Evolutionary conservation across 2,888 invertebrate species (phyloP).

Genomic region (Entomobrya proxima): DNA sequence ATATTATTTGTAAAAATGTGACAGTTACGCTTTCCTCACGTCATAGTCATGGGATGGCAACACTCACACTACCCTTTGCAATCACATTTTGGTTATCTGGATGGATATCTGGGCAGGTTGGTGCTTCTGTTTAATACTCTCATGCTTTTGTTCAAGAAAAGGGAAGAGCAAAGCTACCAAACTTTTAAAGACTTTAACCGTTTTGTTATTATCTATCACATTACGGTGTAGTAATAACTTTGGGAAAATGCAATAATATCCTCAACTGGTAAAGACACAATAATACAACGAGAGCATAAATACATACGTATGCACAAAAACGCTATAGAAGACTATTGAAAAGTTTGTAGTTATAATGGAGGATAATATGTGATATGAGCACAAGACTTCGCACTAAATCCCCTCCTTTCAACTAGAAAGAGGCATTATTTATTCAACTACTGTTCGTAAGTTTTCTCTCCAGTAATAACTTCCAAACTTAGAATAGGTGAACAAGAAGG

Average conservation of each 20-base stretch:
- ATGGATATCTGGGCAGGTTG: background rate
- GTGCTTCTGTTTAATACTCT: background rate
- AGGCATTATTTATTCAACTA: slow-evolving; percentile 56
- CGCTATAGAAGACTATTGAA: background rate
- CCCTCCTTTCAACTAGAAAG: slow-evolving; percentile 50
- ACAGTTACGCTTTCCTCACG: slow-evolving; percentile 54
- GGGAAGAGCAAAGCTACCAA: slow-evolving; percentile 3
- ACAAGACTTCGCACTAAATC: slow-evolving; percentile 35
- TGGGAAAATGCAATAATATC: slow-evolving; percentile 22
- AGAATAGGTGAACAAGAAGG: slow-evolving; percentile 10
- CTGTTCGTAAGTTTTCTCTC: slow-evolving; percentile 38
- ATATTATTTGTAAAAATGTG: slow-evolving; percentile 41
- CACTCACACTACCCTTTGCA: background rate
- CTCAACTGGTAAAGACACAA: background rate
- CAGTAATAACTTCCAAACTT: slow-evolving; percentile 38
- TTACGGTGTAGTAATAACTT: background rate
- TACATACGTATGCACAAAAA: background rate
- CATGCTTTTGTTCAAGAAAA: slow-evolving; percentile 5
- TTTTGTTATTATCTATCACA: slow-evolving; percentile 12
- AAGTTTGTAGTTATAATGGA: background rate
- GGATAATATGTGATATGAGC: slow-evolving; percentile 30
- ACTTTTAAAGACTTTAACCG: slow-evolving; percentile 1
- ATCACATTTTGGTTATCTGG: slow-evolving; percentile 17
- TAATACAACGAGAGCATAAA: background rate
- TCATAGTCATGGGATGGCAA: slow-evolving; percentile 1